Percentiles rank a stretch among this genome's conserved stretches.
phyloP scores from a whole-genome alignment of 2,113 vertebrate genomes.

The Hemichromis elongatus region DNA sequence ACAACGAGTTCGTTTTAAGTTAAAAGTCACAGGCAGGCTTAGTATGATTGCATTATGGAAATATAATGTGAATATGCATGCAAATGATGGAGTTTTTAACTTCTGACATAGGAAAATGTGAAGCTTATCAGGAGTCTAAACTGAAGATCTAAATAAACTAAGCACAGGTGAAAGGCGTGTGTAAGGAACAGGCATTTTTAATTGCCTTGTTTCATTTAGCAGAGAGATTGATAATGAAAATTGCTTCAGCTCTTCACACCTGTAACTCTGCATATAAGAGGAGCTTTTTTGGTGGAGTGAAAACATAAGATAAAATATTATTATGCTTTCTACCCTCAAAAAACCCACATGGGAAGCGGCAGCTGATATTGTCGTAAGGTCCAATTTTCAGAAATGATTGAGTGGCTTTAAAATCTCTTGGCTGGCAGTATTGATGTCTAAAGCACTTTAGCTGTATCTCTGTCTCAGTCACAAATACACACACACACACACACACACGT shows the following conservation, averaged over 20 bases:
- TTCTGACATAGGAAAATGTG: background rate
- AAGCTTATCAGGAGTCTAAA: background rate
- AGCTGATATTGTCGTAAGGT: conserved; percentile 21
- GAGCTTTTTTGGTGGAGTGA: background rate
- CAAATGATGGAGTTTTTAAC: background rate
- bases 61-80: background rate
- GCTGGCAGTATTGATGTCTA: conserved; percentile 61
- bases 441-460: conserved; percentile 56
- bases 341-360: background rate
- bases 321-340: background rate
- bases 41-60: background rate
- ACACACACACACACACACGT: background rate
- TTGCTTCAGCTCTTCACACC: background rate
- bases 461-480: conserved; percentile 12
- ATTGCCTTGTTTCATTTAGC: background rate
- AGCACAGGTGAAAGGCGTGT: background rate
- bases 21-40: background rate
- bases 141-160: background rate
- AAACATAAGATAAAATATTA: background rate
- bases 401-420: conserved; percentile 45
- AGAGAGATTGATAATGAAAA: background rate
- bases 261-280: background rate
- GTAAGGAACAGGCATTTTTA: background rate
- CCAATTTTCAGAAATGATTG: conserved; percentile 31
- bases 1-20: background rate